Evolutionary conservation across 1,140 invertebrate species (phyloP).

Genomic region (Antheraea mylitta): DNA sequence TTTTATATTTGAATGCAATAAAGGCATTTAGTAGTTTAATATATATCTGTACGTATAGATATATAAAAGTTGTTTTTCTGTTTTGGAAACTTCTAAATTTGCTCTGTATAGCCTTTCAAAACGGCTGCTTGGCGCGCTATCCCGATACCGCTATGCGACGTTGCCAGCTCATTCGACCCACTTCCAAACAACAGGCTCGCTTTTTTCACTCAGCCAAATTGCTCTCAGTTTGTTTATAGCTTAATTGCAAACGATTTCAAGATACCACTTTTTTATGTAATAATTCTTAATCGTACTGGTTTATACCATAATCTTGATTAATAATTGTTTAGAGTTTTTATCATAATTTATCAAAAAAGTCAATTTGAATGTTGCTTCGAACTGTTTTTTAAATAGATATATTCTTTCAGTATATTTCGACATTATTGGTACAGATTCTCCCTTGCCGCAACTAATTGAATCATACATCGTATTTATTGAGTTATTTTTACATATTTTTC

Average conservation of each 20-base stretch:
- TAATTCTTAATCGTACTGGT: not conserved
- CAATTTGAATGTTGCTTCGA: not conserved
- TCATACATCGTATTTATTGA: too few species aligned
- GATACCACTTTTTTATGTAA: conserved; percentile 15
- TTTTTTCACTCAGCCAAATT: conserved; percentile 52
- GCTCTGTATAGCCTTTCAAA: conserved; percentile 34
- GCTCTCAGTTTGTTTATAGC: conserved; percentile 38
- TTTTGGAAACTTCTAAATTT: conserved; percentile 16
- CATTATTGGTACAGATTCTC: too few species aligned
- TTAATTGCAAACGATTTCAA: conserved; percentile 32
- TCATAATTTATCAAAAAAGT: too few species aligned
- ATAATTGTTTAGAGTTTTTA: too few species aligned
- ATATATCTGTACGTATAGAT: not conserved
- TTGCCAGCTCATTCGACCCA: conserved; percentile 55
- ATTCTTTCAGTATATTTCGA: too few species aligned
- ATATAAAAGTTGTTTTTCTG: not conserved
- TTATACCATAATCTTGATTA: too few species aligned
- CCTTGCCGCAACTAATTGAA: too few species aligned
- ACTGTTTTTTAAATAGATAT: not conserved
- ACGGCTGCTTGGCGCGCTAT: not conserved
- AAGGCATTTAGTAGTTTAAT: not conserved
- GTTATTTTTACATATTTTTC: too few species aligned
- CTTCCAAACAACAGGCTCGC: conserved; percentile 48
- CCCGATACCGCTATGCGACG: conserved; percentile 61
- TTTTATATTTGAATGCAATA: not conserved